phyloP scores from a whole-genome alignment of 2,888 invertebrate species.

The Callinectes sapidus region DNA sequence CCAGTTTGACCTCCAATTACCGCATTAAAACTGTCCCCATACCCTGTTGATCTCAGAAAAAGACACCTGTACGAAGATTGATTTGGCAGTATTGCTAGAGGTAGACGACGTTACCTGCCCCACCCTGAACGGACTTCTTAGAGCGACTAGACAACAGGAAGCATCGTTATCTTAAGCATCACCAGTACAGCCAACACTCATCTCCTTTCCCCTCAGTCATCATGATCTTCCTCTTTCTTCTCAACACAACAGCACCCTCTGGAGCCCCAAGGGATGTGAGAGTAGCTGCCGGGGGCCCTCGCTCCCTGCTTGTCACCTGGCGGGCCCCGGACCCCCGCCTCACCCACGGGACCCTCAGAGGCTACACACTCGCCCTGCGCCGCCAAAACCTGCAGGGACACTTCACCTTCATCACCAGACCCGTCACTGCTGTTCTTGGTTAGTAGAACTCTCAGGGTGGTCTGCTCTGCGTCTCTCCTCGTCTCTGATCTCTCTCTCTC shows the following conservation, averaged over 20 bases:
- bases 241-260: conserved; percentile 56
- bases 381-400: conserved; percentile 66
- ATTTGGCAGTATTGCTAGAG: too few species aligned
- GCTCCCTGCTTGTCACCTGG: conserved; percentile 61
- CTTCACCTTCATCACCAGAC: conserved; percentile 74
- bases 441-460: neutral
- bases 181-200: neutral
- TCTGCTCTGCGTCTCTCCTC: neutral
- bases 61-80: too few species aligned
- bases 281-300: conserved; percentile 45
- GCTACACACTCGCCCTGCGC: conserved; percentile 65
- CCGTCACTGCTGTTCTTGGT: conserved; percentile 47
- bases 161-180: too few species aligned
- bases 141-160: too few species aligned
- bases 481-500: neutral
- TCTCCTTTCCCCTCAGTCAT: neutral
- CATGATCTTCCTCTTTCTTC: neutral
- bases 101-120: too few species aligned
- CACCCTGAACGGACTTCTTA: too few species aligned
- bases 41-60: too few species aligned
- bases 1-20: too few species aligned
- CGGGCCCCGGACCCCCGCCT: conserved; percentile 48
- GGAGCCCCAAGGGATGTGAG: conserved; percentile 67
- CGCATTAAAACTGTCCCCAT: too few species aligned
- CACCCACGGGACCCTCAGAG: conserved; percentile 63